These are phyloP conservation scores for Alethe diademata DNA, from an alignment of 2,113 vertebrate genomes.

Conservation along the genomic window DNA sequence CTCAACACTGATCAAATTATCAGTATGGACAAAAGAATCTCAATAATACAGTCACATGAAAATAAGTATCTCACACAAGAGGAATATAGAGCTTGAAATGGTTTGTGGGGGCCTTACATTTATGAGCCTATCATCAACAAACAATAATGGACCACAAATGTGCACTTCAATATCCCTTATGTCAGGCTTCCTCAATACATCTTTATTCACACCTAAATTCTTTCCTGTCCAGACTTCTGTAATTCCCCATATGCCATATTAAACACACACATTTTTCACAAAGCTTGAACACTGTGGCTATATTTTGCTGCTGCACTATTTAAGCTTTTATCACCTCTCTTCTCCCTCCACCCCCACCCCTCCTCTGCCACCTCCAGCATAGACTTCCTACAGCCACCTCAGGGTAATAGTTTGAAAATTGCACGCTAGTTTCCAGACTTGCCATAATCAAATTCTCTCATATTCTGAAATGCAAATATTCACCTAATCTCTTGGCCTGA, in stretches of 20 bases:
- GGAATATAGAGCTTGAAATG: background rate
- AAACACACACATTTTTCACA: background rate
- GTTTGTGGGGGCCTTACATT: background rate
- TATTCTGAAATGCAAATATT: background rate
- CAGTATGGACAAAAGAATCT: background rate
- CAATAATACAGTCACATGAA: background rate
- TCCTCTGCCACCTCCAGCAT: background rate
- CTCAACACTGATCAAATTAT: background rate
- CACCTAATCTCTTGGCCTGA: background rate
- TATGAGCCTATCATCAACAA: background rate
- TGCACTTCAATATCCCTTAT: background rate
- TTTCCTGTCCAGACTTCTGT: background rate
- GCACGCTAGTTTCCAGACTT: background rate
- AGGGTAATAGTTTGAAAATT: background rate
- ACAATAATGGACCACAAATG: background rate
- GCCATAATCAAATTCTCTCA: background rate
- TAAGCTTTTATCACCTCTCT: background rate
- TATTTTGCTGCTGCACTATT: background rate
- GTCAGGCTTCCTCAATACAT: background rate
- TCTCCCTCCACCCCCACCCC: background rate
- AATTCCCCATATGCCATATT: rapidly evolving
- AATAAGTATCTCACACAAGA: background rate
- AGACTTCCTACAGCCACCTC: background rate
- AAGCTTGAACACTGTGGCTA: background rate
- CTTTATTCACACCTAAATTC: background rate